phyloP scores from a whole-genome alignment of 2,113 vertebrate species.

The human (Homo sapiens) region DNA sequence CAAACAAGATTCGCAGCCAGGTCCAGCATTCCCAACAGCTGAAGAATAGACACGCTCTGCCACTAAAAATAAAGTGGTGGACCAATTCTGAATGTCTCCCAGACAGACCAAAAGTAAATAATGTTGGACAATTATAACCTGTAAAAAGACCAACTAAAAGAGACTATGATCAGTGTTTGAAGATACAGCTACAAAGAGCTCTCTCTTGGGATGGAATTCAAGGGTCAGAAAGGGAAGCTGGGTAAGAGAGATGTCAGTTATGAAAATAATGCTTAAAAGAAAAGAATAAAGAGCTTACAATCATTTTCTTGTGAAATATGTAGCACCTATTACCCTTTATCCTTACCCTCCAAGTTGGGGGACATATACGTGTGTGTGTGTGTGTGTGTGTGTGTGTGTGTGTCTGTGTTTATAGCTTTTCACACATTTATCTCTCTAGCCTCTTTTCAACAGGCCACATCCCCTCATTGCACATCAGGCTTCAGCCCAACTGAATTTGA shows the following conservation, averaged over 20 bases:
- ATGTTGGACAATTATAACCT: conserved; percentile 36
- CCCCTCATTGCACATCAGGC: neutral
- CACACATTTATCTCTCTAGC: neutral
- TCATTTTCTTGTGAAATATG: conserved; percentile 7
- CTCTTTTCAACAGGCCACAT: neutral
- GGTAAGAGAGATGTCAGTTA: neutral
- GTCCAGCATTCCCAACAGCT: conserved; percentile 65
- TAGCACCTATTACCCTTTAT: neutral
- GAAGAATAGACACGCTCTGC: conserved; percentile 38
- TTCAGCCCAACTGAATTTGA: neutral
- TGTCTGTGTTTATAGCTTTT: neutral
- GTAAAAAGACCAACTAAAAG: neutral
- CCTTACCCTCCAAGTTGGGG: neutral
- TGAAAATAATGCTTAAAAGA: conserved; percentile 32
- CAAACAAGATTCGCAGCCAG: conserved; percentile 73
- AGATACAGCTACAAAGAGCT: conserved; percentile 14
- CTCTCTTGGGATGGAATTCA: neutral
- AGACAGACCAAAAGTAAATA: conserved; percentile 59
- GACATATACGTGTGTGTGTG: neutral
- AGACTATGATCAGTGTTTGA: neutral
- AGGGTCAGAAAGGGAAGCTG: neutral
- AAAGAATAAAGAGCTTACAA: neutral
- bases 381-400: neutral
- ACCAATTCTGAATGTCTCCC: conserved; percentile 4
- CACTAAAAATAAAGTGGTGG: conserved; percentile 66